Percentiles rank a stretch among this genome's conserved stretches.
Conservation (phyloP, 2,113 vertebrate genomes). For the Pteronura brasiliensis region DNA sequence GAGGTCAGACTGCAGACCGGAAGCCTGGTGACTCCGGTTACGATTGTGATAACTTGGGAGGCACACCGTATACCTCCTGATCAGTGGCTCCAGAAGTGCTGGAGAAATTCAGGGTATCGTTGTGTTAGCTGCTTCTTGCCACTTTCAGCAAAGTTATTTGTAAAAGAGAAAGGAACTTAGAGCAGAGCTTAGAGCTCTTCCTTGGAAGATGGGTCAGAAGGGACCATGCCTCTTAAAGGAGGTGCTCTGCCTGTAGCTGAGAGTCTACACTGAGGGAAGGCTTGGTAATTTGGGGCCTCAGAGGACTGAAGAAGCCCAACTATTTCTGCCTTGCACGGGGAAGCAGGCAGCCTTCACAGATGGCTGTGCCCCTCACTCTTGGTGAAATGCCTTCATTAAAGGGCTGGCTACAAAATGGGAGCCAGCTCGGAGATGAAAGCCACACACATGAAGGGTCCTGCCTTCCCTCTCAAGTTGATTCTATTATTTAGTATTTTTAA, state of each 20-base stretch:
- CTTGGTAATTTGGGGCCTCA: not conserved
- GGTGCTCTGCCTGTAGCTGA: not conserved
- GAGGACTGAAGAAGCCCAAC: not conserved
- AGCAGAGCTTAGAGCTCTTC: no score
- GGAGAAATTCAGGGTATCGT: not conserved
- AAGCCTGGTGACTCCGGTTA: not conserved
- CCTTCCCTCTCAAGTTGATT: not conserved
- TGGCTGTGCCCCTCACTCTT: not conserved
- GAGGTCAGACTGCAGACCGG: not conserved
- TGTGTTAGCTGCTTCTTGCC: not conserved
- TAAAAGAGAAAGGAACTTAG: not conserved
- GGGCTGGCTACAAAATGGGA: not conserved
- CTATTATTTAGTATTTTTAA: not conserved
- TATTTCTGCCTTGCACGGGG: not conserved
- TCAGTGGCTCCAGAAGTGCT: not conserved
- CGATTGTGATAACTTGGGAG: not conserved
- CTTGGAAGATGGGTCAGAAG: not conserved
- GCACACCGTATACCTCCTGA: not conserved
- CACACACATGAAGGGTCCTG: not conserved
- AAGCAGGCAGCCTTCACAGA: not conserved
- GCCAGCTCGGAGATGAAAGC: not conserved
- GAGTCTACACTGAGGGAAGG: not conserved
- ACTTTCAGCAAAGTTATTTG: not conserved
- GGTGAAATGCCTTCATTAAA: not conserved
- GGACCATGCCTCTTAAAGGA: not conserved